Base-by-base conservation (phyloP, 1,140 invertebrate genomes). In the Orchestia grillus region DNA sequence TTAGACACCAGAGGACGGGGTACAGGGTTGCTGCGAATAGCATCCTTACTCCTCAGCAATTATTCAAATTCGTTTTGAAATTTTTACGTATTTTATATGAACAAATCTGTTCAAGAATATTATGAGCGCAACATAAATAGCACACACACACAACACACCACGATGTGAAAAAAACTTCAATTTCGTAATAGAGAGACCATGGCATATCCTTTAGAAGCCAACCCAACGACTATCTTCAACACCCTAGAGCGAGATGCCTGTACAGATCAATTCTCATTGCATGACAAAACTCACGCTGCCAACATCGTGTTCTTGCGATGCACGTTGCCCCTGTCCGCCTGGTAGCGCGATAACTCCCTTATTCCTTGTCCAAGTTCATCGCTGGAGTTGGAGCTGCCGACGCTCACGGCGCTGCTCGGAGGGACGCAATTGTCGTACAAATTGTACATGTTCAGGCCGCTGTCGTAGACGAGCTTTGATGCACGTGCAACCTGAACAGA, bases 401-500 rank as follows among this genome's bases (percentile, higher is more conserved):
- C 43, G 44, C 43, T 11, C 36, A n/a, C 6, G 92, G 15, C 40
- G 92, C 40, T 94, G 92, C 43, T 45, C 8, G 96, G 97, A 36
- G 57, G 96, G 47, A 45, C 87, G 87, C 96, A 96, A 36, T 91
- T 88, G 43, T 91, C 96, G 47, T 96, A 96, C 96, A 96, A 45
- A 45, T 96, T 90, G 96, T 96, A 96, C 44, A 90, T 90, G 41
- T 96, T 96, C 62, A 96, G 45, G 53, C 96, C 96, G 36, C 47
- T 92, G 88, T 96, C 88, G 47, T 96, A 96, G 1, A 96, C 87
- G 0, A 96, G 0, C 4, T 88, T 43, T 3, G 87, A 44, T 42
- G 96, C 96, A 0, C 36, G 41, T 1, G 62, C 96, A 6, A 96
- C 96, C 96, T 96, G 43, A 77, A 15, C 62, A 36, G 15, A 77